A percentile compares a stretch with the other conserved stretches of the same genome.
phyloP scores from a whole-genome alignment of 2,797 vertebrate species.

The Limnodromus scolopaceus region DNA sequence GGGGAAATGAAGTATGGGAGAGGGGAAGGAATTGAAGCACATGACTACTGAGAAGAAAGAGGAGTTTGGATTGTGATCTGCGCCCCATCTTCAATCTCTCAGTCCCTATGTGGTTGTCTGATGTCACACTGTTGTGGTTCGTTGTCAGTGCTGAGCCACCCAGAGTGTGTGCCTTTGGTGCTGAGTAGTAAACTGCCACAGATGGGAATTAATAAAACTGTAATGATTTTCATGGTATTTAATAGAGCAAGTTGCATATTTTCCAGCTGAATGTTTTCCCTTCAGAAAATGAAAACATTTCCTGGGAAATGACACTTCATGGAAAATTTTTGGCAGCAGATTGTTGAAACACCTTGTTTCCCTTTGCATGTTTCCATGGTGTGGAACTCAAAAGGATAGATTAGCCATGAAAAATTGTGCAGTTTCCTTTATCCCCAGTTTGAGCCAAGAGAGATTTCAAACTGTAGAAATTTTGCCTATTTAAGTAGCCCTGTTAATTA shows the following conservation, averaged over 20 bases:
- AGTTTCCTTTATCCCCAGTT: background rate
- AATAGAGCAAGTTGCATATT: background rate
- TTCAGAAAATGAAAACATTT: background rate
- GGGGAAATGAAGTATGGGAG: background rate
- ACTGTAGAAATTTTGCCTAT: background rate
- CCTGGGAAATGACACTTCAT: background rate
- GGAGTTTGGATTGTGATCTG: background rate
- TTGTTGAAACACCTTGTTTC: background rate
- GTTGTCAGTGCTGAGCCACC: background rate
- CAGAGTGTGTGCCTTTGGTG: background rate
- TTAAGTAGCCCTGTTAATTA: slow-evolving; percentile 29
- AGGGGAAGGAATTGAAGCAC: background rate
- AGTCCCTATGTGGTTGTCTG: background rate
- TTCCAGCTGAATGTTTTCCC: background rate
- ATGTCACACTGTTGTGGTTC: background rate
- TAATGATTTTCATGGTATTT: background rate
- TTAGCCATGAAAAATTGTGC: background rate
- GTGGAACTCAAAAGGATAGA: background rate
- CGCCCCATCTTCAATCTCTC: background rate
- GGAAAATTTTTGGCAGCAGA: background rate
- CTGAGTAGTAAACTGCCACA: background rate
- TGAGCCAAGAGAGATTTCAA: background rate
- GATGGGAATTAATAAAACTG: background rate
- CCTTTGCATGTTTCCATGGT: background rate
- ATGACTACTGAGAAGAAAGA: background rate